phyloP scores from a whole-genome alignment of 2,797 vertebrate species.

The Eospalax fontanierii region DNA sequence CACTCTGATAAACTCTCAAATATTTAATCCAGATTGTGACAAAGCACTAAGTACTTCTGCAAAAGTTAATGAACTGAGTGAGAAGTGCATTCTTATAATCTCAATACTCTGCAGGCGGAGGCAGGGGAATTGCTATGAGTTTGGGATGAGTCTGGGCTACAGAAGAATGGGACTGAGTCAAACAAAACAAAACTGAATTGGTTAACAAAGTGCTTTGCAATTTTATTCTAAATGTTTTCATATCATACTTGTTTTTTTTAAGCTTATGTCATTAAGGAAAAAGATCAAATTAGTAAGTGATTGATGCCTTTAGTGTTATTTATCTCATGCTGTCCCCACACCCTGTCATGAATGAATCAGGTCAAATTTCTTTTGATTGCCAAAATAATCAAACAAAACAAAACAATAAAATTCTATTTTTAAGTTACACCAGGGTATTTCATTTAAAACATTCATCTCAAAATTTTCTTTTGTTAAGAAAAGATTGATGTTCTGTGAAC shows the following conservation, averaged over 20 bases:
- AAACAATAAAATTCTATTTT: slow-evolving; percentile 13
- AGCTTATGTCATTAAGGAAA: not conserved
- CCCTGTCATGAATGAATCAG: not conserved
- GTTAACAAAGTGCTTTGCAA: not conserved
- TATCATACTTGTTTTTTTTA: not conserved
- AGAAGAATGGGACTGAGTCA: not conserved
- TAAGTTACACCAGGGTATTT: slow-evolving; percentile 28
- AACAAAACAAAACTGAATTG: not conserved
- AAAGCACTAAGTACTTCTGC: not conserved
- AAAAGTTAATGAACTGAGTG: not conserved
- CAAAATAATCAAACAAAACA: not conserved
- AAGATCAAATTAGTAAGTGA: not conserved
- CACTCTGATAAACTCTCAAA: not conserved
- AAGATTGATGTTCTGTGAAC: not conserved
- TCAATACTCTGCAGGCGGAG: not conserved
- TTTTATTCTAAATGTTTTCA: slow-evolving; percentile 48
- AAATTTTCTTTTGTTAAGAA: slow-evolving; percentile 49
- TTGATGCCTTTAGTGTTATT: not conserved
- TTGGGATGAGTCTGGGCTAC: not conserved
- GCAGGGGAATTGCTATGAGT: not conserved
- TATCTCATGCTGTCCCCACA: not conserved
- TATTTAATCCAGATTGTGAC: not conserved
- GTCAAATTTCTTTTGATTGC: slow-evolving; percentile 39
- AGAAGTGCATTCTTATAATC: not conserved
- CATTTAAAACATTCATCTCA: slow-evolving; percentile 40